A percentile compares a stretch with the other conserved stretches of the same genome.
phyloP scores from a whole-genome alignment of 64 coral and sea anemone genomes.

The Pocillopora damicornis region DNA sequence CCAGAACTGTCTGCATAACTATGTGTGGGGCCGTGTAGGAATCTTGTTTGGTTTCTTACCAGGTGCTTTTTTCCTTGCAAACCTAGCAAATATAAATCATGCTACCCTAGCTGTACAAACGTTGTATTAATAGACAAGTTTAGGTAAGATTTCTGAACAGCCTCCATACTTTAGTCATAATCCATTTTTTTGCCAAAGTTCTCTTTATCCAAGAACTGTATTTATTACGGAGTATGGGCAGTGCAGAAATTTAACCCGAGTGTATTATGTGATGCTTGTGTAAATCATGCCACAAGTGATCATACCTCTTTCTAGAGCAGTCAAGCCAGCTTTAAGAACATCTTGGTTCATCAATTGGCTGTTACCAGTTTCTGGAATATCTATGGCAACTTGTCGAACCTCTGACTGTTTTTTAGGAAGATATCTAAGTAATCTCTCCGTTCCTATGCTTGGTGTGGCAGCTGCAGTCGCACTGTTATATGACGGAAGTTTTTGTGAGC shows the following conservation, averaged over 20 bases:
- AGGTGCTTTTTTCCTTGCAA: too few relatives aligned
- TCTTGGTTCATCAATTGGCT: constrained; percentile 12
- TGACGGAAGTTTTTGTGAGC: neutral
- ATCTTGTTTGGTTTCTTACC: too few relatives aligned
- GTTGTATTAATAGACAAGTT: too few relatives aligned
- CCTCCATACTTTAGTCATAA: too few relatives aligned
- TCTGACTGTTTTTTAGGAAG: constrained; percentile 28
- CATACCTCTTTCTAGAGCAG: constrained; percentile 9
- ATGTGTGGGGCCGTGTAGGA: too few relatives aligned
- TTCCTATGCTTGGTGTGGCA: neutral
- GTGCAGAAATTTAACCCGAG: neutral
- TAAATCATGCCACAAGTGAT: too few relatives aligned
- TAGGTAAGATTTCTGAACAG: too few relatives aligned
- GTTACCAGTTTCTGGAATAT: constrained; percentile 14
- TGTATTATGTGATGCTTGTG: too few relatives aligned
- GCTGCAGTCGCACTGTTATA: neutral
- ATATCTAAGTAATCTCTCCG: constrained; percentile 5
- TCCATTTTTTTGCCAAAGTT: too few relatives aligned
- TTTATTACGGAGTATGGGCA: neutral
- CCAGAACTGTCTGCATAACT: too few relatives aligned
- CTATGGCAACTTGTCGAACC: constrained; percentile 18
- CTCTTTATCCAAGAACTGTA: neutral
- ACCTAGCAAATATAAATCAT: too few relatives aligned
- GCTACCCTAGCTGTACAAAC: too few relatives aligned
- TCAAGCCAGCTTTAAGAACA: neutral